phyloP scores from a whole-genome alignment of 2,888 invertebrate genomes.

The Mystacides longicornis region DNA sequence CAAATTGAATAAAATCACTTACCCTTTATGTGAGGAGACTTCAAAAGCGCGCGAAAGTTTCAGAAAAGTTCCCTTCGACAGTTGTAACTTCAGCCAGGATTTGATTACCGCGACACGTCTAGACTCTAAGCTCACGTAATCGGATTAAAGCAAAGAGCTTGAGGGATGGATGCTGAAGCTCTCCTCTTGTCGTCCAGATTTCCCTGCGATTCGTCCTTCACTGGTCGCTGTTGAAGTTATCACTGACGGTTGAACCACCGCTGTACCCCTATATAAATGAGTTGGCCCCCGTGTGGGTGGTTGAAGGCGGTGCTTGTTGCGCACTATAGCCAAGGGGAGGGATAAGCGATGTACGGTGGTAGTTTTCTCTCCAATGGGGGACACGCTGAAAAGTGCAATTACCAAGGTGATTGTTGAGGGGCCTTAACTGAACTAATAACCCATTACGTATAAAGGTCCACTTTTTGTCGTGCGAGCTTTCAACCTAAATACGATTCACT shows the following conservation, averaged over 20 bases:
- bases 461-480: neutral
- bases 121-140: neutral
- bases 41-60: neutral
- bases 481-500: neutral
- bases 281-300: neutral
- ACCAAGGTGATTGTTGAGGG: neutral
- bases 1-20: no score
- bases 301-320: constrained; percentile 2
- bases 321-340: neutral
- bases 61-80: neutral
- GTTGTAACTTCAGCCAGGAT: neutral
- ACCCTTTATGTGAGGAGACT: no score
- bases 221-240: neutral
- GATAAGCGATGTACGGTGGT: neutral
- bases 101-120: neutral
- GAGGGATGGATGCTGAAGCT: neutral
- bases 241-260: neutral
- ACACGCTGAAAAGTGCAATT: neutral
- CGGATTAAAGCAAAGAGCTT: neutral
- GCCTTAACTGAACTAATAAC: no score
- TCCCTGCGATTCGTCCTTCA: neutral
- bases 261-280: neutral
- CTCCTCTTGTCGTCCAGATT: neutral
- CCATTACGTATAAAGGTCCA: no score
- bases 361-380: neutral